Evolutionary conservation across 2,797 vertebrate species (phyloP), one percentile per base, ranked within the genome.

Genomic region (Spatula clypeata): DNA sequence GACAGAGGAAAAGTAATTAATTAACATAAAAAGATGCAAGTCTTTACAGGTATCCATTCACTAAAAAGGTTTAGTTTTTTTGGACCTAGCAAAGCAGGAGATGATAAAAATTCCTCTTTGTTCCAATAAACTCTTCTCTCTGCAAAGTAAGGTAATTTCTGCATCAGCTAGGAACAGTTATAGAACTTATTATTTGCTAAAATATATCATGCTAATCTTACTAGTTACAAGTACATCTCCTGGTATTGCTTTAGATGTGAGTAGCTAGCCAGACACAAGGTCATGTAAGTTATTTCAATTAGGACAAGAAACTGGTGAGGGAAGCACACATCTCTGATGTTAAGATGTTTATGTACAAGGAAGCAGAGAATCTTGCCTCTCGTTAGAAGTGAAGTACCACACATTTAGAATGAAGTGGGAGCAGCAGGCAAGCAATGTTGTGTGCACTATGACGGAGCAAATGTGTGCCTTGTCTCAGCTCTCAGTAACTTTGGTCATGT

Each of bases 231-330:
- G 79, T 92, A 40, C 66, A 79, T 89, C 54, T 67, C 38, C 49
- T 49, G 73, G n/a, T 83, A 73, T 49, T 88, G 47, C 64, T 77
- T 86, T 67, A 91, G 84, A 87, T 36, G 34, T 51, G 27, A 96
- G 47, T 60, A 82, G 54, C 36, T 74, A 80, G 61, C 57, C 62
- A 95, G 90, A 54, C 54, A 38, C 40, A 83, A 82, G 90, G 82
- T 95, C 61, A 66, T 57, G 49, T 49, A 91, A 83, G 49, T 77
- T 90, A 88, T 82, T 90, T 94, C 88, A 90, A 44, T 91, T 95
- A 93, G 87, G 54, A 94, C 64, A 88, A 71, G 85, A 90, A 83
- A 80, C 44, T 82, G 36, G 60, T 1, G 0, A 92, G 72, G 60
- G 67, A 85, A 77, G 16, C 54, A 67, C 51, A 19, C 38, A 47